Evolutionary conservation across 2,797 vertebrate genomes (phyloP), one percentile per base, ranked within the genome.

Genomic region (Acanthiza pusilla): DNA sequence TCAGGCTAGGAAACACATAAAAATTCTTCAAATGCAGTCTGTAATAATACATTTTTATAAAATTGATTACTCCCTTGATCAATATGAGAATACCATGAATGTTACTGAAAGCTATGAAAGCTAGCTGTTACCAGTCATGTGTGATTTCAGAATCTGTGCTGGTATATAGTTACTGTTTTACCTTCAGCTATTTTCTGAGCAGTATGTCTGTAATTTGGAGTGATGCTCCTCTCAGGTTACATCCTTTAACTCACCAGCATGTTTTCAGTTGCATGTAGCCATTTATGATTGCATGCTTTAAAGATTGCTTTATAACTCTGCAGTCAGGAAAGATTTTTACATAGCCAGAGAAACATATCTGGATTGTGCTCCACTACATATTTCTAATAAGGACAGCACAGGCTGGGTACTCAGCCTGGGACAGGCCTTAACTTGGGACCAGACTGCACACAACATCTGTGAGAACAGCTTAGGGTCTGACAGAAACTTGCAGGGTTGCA

Each of bases 341-440:
- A 36, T 8, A 61, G 43, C 3, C 25, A 67, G 13, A 48, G 48
- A 73, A 91, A 55, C 3, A 32, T 30, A 29, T 51, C 30, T 66
- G 40, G 15, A 17, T 87, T 74, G 53, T 65, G 25, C 5, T 72
- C 12, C 15, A 27, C 13, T 67, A 21, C 5, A 0, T 58, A 20
- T 55, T 87, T 71, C 67, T 80, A 29, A 38, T 29, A 40, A 36
- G 22, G 32, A 82, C 14, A 34, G 34, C 57, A 42, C 34, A 9
- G 14, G 11, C 34, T 34, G 14, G 50, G 55, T 21, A 53, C 7
- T 20, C 11, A 55, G 26, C 19, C 7, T 23, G 16, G 70, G 21
- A 32, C 32, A 60, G 72, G 48, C 55, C 12, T 55, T 67, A 58
- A 54, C 0, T 0, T 42, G 1, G 58, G 66, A 76, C 32, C 38